Percentiles rank a stretch among this genome's conserved stretches.
Conservation (phyloP, 2,888 invertebrate species). For the Noctua janthe region DNA sequence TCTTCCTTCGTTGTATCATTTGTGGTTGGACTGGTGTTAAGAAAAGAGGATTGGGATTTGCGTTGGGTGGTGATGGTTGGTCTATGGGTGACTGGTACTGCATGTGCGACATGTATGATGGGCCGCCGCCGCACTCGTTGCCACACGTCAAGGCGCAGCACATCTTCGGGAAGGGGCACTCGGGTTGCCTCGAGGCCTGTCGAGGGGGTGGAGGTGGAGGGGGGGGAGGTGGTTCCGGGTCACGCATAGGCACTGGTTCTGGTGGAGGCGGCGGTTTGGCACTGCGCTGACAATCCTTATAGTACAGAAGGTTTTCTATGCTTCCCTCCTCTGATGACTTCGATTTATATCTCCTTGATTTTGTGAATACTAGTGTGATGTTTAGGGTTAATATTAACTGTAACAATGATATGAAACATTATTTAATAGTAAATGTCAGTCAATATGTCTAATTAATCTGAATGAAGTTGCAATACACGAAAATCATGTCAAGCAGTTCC, state of each 20-base stretch:
- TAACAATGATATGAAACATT: conserved; percentile 53
- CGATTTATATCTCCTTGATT: conserved; percentile 60
- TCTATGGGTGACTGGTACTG: conserved; percentile 62
- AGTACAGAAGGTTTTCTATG: conserved; percentile 85
- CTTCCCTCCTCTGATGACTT: conserved; percentile 83
- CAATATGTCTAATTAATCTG: neutral
- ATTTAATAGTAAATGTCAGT: neutral
- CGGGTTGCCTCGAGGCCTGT: conserved; percentile 53
- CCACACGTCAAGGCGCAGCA: conserved; percentile 84
- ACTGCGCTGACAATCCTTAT: conserved; percentile 81
- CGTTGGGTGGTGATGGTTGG: conserved; percentile 12
- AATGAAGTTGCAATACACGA: neutral
- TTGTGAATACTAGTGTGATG: conserved; percentile 69
- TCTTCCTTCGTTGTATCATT: conserved; percentile 68
- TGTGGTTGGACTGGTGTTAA: conserved; percentile 55
- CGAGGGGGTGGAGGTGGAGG: neutral
- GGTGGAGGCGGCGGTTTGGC: conserved; percentile 48
- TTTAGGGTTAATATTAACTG: conserved; percentile 78
- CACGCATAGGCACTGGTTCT: neutral
- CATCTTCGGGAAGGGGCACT: conserved; percentile 81
- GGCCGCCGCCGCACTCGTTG: conserved; percentile 72
- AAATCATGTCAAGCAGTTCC: neutral
- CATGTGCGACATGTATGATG: conserved; percentile 47
- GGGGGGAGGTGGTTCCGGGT: neutral
- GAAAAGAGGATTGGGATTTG: neutral